Conservation (phyloP, 2,113 vertebrate species). For the Bothrops jararaca region DNA sequence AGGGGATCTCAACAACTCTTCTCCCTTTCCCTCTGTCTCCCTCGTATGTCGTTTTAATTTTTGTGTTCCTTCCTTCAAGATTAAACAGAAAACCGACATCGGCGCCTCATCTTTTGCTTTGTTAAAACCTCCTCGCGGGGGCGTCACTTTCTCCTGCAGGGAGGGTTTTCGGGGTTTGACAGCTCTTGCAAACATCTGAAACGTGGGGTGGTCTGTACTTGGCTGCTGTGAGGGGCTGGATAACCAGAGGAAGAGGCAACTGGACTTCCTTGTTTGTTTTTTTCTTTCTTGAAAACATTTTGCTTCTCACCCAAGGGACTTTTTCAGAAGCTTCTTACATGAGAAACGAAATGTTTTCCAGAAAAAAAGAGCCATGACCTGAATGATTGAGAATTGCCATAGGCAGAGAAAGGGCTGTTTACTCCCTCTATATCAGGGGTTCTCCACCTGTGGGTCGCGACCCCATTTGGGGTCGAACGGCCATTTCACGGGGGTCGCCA, state of each 20-base stretch:
- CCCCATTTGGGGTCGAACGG: too few relatives aligned
- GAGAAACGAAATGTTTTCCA: not conserved
- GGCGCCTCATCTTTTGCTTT: not conserved
- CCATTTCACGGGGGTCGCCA: too few relatives aligned
- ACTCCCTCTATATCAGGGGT: not conserved
- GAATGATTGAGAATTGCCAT: not conserved
- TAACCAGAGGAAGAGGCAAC: not conserved
- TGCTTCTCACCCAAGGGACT: not conserved
- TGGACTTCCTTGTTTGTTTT: not conserved
- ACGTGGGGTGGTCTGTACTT: not conserved
- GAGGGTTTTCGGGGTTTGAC: not conserved
- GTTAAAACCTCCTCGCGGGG: not conserved
- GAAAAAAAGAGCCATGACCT: not conserved
- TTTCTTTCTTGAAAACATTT: not conserved
- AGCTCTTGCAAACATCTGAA: not conserved
- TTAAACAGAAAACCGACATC: constrained; percentile 66
- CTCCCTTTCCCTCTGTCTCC: constrained; percentile 56
- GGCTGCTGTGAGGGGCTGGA: not conserved
- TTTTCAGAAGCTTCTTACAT: not conserved
- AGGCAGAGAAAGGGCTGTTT: not conserved
- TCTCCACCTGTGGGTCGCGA: too few relatives aligned
- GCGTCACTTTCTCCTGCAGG: not conserved
- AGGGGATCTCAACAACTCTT: constrained; percentile 3
- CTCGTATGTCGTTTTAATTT: constrained; percentile 66
- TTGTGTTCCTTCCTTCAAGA: constrained; percentile 69